These are phyloP conservation scores for Elachura formosa DNA, from an alignment of 2,113 vertebrate species.

Conservation along the genomic window DNA sequence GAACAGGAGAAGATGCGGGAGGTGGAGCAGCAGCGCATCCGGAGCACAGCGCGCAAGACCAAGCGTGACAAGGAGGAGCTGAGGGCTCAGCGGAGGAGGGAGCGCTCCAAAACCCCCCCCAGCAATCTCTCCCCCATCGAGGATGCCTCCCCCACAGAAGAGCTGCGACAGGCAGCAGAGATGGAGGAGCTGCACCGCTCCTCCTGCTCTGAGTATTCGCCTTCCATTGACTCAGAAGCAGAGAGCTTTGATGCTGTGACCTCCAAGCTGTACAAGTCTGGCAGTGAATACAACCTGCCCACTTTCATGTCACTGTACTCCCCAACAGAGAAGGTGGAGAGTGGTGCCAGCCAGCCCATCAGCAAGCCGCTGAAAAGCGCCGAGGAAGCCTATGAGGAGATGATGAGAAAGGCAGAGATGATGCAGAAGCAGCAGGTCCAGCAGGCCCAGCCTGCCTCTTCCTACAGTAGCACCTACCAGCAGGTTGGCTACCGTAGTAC, in stretches of 20 bases:
- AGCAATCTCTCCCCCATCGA: slow-evolving; percentile 98
- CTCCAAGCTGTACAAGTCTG: slow-evolving; percentile 91
- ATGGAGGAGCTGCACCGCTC: slow-evolving; percentile 98
- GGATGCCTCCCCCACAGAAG: slow-evolving; percentile 95
- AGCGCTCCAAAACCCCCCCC: slow-evolving; percentile 95
- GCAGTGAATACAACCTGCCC: slow-evolving; percentile 95
- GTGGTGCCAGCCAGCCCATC: slow-evolving; percentile 69
- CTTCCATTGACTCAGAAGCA: slow-evolving; percentile 94
- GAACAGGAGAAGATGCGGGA: slow-evolving; percentile 99
- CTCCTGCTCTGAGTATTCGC: slow-evolving; percentile 96
- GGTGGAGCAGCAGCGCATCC: slow-evolving; percentile 94
- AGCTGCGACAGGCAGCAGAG: slow-evolving; percentile 92
- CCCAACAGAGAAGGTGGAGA: slow-evolving; percentile 83
- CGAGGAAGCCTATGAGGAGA: slow-evolving; percentile 97
- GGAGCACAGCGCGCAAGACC: slow-evolving; percentile 94
- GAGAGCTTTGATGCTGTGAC: slow-evolving; percentile 87
- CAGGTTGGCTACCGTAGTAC: slow-evolving; percentile 67
- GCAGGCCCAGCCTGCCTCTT: slow-evolving; percentile 63
- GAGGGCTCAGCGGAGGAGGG: slow-evolving; percentile 91
- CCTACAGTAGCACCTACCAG: slow-evolving; percentile 69
- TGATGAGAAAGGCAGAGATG: slow-evolving; percentile 97
- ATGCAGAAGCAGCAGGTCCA: slow-evolving; percentile 87
- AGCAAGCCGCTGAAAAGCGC: slow-evolving; percentile 93
- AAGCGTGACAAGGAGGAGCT: slow-evolving; percentile 97
- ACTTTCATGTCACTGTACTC: slow-evolving; percentile 98